These are phyloP conservation scores for Corynorhinus townsendii DNA, from an alignment of 2,113 vertebrate genomes.

Conservation along the genomic window DNA sequence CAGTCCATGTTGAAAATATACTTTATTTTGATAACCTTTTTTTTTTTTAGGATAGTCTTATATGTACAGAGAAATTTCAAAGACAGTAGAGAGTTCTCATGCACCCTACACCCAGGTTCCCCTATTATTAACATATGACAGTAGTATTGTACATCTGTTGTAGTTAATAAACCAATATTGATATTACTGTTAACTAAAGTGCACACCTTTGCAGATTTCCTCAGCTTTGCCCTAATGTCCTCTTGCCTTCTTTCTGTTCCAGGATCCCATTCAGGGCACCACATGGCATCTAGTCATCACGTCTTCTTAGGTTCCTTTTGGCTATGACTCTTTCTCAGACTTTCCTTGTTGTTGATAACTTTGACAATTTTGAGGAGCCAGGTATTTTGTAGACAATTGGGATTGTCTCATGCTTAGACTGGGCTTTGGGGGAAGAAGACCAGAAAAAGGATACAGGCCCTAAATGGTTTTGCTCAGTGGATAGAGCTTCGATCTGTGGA, in stretches of 20 bases:
- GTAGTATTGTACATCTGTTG: not conserved
- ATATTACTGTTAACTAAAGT: not conserved
- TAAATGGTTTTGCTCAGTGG: no score
- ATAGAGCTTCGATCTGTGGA: no score
- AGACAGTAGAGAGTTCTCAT: not conserved
- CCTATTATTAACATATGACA: not conserved
- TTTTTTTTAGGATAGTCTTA: not conserved
- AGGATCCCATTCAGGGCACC: not conserved
- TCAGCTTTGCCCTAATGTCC: not conserved
- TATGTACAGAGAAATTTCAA: conserved; percentile 4
- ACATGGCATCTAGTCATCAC: not conserved
- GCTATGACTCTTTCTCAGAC: not conserved
- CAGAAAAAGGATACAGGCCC: not conserved
- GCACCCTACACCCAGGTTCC: not conserved
- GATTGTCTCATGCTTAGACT: not conserved
- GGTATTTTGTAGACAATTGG: not conserved
- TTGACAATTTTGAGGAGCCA: not conserved
- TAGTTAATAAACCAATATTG: not conserved
- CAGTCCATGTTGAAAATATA: not conserved
- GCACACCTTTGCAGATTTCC: not conserved
- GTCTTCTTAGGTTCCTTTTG: not conserved
- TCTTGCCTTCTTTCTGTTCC: not conserved
- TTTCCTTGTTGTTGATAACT: not conserved
- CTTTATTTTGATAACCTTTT: not conserved
- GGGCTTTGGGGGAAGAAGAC: not conserved